Conservation (phyloP, 2,797 vertebrate species). For the Acrocephalus scirpaceus region DNA sequence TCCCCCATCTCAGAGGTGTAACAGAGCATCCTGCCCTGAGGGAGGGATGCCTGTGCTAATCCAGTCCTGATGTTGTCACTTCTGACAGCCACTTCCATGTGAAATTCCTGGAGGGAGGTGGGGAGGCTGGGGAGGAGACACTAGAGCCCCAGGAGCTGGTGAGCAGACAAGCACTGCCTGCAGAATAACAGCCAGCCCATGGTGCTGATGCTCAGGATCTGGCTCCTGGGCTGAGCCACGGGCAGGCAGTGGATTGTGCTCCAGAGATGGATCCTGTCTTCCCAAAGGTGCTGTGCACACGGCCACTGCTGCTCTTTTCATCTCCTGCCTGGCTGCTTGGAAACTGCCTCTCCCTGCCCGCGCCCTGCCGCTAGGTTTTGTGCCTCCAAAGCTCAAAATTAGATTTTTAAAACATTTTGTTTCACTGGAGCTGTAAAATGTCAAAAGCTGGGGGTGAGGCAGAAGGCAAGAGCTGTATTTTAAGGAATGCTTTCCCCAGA, state of each 20-base stretch:
- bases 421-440: constrained; percentile 34
- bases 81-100: constrained; percentile 23
- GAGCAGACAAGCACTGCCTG: not conserved
- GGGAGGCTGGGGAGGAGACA: not conserved
- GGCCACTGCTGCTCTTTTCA: not conserved
- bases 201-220: not conserved
- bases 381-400: constrained; percentile 46
- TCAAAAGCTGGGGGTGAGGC: constrained; percentile 30
- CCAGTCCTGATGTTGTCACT: not conserved
- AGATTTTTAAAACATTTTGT: constrained; percentile 4
- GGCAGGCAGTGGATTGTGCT: not conserved
- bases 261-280: not conserved
- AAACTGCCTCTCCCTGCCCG: not conserved
- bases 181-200: not conserved
- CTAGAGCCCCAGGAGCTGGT: not conserved
- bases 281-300: fast-evolving
- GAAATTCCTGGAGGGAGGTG: constrained; percentile 1
- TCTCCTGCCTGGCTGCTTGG: not conserved
- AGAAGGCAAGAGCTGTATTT: constrained; percentile 1
- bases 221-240: not conserved
- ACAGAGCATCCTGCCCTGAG: not conserved
- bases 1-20: not conserved
- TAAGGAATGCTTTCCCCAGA: constrained; percentile 23
- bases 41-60: not conserved
- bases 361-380: not conserved